Conservation (phyloP, 2,113 vertebrate species). For the Centropus bengalensis region DNA sequence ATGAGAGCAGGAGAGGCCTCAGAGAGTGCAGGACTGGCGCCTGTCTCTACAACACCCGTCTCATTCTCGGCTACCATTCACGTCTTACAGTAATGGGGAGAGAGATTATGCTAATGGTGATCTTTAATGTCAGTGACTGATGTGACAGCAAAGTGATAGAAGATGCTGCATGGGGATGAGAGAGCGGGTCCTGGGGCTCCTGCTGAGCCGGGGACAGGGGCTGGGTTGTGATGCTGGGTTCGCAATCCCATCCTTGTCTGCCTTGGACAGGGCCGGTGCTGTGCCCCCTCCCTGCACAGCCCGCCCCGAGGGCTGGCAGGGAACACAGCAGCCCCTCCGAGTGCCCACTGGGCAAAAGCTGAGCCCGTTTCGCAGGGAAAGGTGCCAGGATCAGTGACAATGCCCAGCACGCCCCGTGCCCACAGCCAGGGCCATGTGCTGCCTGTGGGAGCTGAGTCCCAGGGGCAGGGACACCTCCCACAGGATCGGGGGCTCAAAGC, state of each 20-base stretch:
- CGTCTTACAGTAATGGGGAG: conserved; percentile 20
- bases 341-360: not conserved
- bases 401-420: accelerated
- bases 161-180: conserved; percentile 55
- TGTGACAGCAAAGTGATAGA: conserved; percentile 22
- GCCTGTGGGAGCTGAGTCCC: not conserved
- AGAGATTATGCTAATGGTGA: conserved; percentile 56
- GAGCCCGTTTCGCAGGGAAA: not conserved
- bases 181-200: not conserved
- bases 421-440: not conserved
- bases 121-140: conserved; percentile 51
- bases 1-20: conserved; percentile 55
- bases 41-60: conserved; percentile 52
- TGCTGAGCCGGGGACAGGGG: not conserved
- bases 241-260: accelerated
- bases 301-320: not conserved
- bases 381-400: not conserved
- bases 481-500: too few relatives aligned
- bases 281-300: not conserved
- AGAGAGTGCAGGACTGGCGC: conserved; percentile 29
- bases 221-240: not conserved
- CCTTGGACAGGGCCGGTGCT: not conserved
- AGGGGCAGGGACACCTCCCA: too few relatives aligned
- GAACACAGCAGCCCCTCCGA: not conserved
- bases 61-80: conserved; percentile 24